Conservation (phyloP, 92 coral and sea anemone genomes). For the Virgularia gustaviana region DNA sequence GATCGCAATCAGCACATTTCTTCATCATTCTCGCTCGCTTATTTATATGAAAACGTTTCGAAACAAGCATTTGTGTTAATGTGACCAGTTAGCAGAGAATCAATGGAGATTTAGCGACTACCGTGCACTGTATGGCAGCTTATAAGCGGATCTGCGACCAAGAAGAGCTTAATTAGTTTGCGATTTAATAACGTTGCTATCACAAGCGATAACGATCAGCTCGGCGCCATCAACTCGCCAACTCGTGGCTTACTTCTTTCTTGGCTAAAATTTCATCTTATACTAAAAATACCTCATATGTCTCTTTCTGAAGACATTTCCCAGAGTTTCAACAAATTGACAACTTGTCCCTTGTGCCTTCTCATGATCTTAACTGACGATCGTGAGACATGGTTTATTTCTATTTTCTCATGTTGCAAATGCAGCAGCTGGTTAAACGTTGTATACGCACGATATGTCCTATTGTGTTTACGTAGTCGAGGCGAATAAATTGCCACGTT, state of each 20-base stretch:
- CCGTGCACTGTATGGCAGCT: no score
- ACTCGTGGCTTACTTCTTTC: no score
- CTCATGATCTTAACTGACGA: no score
- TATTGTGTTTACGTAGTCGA: conserved; percentile 6
- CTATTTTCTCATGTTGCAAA: neutral
- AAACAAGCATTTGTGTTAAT: no score
- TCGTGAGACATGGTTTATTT: conserved; percentile 1
- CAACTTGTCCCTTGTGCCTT: no score
- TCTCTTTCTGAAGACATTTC: no score
- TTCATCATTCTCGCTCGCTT: conserved; percentile 13
- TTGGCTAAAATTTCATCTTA: no score
- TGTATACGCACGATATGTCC: neutral
- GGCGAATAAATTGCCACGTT: conserved; percentile 9
- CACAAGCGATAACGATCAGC: conserved; percentile 27
- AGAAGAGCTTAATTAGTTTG: conserved; percentile 41
- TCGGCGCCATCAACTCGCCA: conserved; percentile 21
- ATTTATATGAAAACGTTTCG: neutral
- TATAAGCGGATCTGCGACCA: conserved; percentile 41
- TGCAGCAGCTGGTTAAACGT: conserved; percentile 31
- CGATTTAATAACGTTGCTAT: conserved; percentile 40
- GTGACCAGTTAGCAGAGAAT: no score
- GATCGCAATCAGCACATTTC: conserved; percentile 20
- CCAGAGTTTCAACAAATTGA: no score
- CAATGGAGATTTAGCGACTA: no score
- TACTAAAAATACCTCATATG: no score